phyloP scores from a whole-genome alignment of 2,797 vertebrate genomes.

The Enteromius fasciolatus region DNA sequence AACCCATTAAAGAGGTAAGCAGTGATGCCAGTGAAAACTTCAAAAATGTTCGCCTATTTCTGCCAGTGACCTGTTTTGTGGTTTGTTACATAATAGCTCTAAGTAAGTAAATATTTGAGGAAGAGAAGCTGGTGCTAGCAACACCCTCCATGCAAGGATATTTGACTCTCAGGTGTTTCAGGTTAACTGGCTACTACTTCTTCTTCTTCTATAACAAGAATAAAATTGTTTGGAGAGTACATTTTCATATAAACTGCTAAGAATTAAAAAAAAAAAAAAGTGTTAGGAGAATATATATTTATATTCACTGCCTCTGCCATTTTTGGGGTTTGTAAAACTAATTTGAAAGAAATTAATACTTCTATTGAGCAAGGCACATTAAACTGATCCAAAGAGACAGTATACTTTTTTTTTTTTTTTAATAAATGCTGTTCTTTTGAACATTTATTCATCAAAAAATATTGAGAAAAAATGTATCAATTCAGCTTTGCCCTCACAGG shows the following conservation, averaged over 20 bases:
- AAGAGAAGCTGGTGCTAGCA: neutral
- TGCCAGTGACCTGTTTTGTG: neutral
- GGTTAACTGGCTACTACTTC: neutral
- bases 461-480: neutral
- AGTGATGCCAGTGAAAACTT: neutral
- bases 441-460: neutral
- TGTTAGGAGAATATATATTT: neutral
- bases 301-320: neutral
- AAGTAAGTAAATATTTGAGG: slow-evolving; percentile 11
- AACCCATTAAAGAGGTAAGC: slow-evolving; percentile 84
- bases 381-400: neutral
- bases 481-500: neutral
- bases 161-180: neutral
- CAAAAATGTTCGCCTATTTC: neutral
- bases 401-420: neutral
- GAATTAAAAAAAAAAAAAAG: too few relatives aligned
- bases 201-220: neutral
- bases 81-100: neutral
- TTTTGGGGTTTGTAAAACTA: neutral
- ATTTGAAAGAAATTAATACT: neutral
- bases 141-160: slow-evolving; percentile 8
- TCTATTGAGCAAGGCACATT: neutral
- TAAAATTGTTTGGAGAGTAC: neutral
- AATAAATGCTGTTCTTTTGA: neutral
- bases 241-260: too few relatives aligned